Conservation (phyloP, 53 echinoderm and acorn worm genomes). For the Echinometra lucunter region DNA sequence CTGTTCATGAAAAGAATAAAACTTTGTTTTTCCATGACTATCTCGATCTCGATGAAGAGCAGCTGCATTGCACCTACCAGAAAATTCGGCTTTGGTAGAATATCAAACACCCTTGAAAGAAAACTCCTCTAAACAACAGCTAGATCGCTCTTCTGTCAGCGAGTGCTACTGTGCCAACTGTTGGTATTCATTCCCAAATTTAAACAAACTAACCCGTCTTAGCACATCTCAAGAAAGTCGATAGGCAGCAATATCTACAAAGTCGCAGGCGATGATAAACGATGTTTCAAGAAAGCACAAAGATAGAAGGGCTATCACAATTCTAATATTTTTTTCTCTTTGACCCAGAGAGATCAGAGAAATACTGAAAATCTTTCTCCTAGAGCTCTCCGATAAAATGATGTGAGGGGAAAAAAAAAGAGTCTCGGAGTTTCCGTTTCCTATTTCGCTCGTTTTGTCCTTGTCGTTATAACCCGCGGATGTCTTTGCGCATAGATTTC, state of each 20-base stretch:
- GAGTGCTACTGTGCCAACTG: neutral
- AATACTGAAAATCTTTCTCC: neutral
- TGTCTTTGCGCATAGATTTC: constrained; percentile 52
- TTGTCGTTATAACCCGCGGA: constrained; percentile 12
- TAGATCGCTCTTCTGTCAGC: neutral
- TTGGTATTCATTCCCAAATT: neutral
- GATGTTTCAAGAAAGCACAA: neutral
- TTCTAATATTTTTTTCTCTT: neutral
- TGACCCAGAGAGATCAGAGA: neutral
- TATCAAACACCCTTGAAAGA: neutral
- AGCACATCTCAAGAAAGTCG: neutral
- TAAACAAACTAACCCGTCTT: neutral
- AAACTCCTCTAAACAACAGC: neutral
- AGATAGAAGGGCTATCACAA: neutral
- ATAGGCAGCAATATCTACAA: neutral
- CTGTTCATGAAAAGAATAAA: too few relatives aligned
- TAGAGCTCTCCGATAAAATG: neutral
- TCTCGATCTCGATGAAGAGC: too few relatives aligned
- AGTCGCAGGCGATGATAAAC: neutral
- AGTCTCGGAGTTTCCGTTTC: constrained; percentile 19
- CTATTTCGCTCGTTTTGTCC: constrained; percentile 11
- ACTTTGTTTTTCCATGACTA: too few relatives aligned
- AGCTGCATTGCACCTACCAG: too few relatives aligned
- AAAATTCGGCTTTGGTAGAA: neutral
- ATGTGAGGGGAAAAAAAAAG: neutral